Base-by-base conservation (phyloP, 2,113 vertebrate genomes). In the Artemisiospiza belli region DNA sequence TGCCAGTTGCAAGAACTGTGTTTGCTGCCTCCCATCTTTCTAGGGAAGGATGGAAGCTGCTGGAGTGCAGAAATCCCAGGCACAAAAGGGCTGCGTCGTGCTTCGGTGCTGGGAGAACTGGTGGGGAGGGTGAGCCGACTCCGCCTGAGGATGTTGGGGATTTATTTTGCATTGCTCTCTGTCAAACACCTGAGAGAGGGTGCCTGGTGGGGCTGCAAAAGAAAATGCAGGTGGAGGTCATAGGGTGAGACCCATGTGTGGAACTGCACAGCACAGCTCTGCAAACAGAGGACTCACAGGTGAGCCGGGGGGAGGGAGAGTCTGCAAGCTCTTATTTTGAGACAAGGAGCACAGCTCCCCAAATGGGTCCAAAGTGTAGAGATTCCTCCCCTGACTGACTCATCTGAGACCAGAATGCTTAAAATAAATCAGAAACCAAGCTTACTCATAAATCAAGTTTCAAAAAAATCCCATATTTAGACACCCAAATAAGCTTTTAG, bases 81-180 rank as follows among this genome's bases (percentile, higher is more conserved):
- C 18, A 17, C 20, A 24, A 8, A 7, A 58, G 31, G 1, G 0
- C 44, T 68, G 27, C 0, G 0, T 68, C 30, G 3, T 23, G 19
- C 69, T 83, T 62, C 66, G 82, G 37, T 73, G 37, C 24, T 79
- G 67, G 46, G 12, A 73, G 31, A 31, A 28, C 41, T 31, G 33
- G 16, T 52, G 33, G 12, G 28, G 37, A 73, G 10, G 11, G 41
- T 5, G 16, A 83, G 16, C 22, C 3, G 12, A 30, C 2, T 67
- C 30, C 43, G 12, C 9, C 12, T 43, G 70, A 61, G 52, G 22
- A 15, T 46, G 12, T 14, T 27, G 25, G 31, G 12, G 19, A 1
- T 6, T 88, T 76, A 12, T 39, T 76, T 59, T 41, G 17, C 25
- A 3, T 13, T 31, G 33, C 49, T 73, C 51, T 49, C 59, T 58